phyloP scores from a whole-genome alignment of 2,113 vertebrate species.

The Acanthisitta chloris region DNA sequence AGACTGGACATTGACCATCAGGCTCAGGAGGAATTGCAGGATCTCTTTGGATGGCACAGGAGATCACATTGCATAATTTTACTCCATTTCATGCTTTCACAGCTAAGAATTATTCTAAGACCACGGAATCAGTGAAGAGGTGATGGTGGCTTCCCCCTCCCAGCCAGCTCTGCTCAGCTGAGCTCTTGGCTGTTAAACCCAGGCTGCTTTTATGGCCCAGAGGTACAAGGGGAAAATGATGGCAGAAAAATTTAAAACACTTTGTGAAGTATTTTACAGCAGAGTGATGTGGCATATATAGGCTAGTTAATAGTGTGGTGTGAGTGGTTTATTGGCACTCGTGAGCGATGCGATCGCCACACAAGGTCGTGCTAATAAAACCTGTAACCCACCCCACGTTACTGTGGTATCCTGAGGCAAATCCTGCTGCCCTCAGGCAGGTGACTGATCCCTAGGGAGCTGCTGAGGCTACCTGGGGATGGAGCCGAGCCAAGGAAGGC shows the following conservation, averaged over 20 bases:
- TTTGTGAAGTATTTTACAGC: background rate
- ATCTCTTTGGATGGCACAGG: background rate
- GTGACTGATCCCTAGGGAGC: accelerated
- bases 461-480: background rate
- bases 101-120: background rate
- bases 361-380: background rate
- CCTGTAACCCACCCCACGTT: accelerated
- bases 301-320: background rate
- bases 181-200: background rate
- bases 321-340: background rate
- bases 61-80: background rate
- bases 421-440: background rate
- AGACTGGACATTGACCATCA: accelerated
- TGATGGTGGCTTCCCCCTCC: background rate
- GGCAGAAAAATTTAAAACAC: background rate
- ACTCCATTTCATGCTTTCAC: background rate
- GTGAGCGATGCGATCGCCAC: accelerated
- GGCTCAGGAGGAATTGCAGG: background rate
- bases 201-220: background rate
- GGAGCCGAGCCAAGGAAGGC: background rate
- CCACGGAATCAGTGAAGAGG: background rate
- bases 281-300: background rate
- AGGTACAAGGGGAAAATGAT: background rate
- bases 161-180: background rate
- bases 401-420: background rate